Base-by-base conservation (phyloP, 2,888 invertebrate species). In the Eustalomyia histrio region DNA sequence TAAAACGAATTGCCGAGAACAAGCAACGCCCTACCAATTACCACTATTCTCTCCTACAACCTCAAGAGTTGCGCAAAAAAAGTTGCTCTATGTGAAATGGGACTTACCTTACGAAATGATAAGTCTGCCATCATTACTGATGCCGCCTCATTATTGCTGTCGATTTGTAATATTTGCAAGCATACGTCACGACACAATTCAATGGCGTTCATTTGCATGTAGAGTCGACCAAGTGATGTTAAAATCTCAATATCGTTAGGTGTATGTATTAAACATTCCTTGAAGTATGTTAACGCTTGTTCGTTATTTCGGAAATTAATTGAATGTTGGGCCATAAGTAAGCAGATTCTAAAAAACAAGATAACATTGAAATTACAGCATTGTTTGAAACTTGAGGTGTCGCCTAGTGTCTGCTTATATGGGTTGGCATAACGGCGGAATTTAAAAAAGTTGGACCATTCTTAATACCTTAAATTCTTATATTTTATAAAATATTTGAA, bases 41-140 rank as follows among this genome's bases (percentile, higher is more conserved):
- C n/a, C n/a, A n/a, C n/a, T n/a, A n/a, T n/a, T n/a, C n/a, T n/a
- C n/a, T n/a, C n/a, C n/a, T n/a, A n/a, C n/a, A n/a, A n/a, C n/a
- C n/a, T n/a, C n/a, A n/a, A n/a, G n/a, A n/a, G n/a, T n/a, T n/a
- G n/a, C n/a, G n/a, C n/a, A n/a, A n/a, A n/a, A n/a, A n/a, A n/a
- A n/a, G n/a, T n/a, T n/a, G n/a, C n/a, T n/a, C n/a, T n/a, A n/a
- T n/a, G n/a, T n/a, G n/a, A n/a, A n/a, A n/a, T n/a, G n/a, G n/a
- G n/a, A n/a, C n/a, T n/a, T 89, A 94, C 94, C 91, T 95, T 95
- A 84, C 96, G 91, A 89, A 99, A 99, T 79, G 98, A 97, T 43
- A 99, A 92, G 90, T 99, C 99, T 0, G 99, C 99, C 94, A 99
- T 95, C 95, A 99, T 96, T 53, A 99, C 95, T 0, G 97, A 96